Base-by-base conservation (phyloP, 2,113 vertebrate species). In the Paracanthobrama guichenoti region DNA sequence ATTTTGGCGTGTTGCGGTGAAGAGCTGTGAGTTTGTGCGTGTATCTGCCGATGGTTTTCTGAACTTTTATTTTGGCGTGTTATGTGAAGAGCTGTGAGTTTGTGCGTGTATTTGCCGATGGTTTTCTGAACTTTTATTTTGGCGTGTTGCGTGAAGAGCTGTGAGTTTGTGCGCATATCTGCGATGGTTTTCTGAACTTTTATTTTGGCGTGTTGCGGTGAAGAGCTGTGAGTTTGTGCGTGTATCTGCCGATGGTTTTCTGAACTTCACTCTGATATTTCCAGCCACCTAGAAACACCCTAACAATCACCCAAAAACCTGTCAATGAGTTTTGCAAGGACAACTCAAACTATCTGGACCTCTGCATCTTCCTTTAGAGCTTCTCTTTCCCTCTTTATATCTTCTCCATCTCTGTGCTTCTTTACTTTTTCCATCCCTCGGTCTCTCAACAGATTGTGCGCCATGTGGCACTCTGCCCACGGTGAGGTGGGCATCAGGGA, bases 381-480 rank as follows among this genome's bases (percentile, higher is more conserved):
- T 69, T 84, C 50, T 84, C 81, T 85, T 78, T n/a, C 64, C 86
- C 74, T 31, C 64, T 86, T 12, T 24, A 35, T 8, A 26, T 62
- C 20, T 28, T 89, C 85, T 89, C 76, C 73, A 84, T 76, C 57
- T 60, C 81, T 14, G 4, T 31, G 16, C 6, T 62, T 42, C 31
- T n/a, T 64, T 46, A 84, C 48, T 26, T 22, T 79, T 81, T 81
- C 76, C 42, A 28, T 64, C 78, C 64, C 82, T 88, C 53, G 28
- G 39, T 72, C 66, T 84, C 59, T 46, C 85, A 86, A 89, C 1
- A 89, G 90, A 89, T 91, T 67, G 60, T 91, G 83, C 88, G 83
- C 88, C 90, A 86, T 84, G 88, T 88, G 89, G 88, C 87, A 88
- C 84, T 73, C 86, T 86, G 88, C 85, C 84, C 80, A 74, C 73